phyloP scores from a whole-genome alignment of 2,888 invertebrate species.

The Cryptocephalus primarius region DNA sequence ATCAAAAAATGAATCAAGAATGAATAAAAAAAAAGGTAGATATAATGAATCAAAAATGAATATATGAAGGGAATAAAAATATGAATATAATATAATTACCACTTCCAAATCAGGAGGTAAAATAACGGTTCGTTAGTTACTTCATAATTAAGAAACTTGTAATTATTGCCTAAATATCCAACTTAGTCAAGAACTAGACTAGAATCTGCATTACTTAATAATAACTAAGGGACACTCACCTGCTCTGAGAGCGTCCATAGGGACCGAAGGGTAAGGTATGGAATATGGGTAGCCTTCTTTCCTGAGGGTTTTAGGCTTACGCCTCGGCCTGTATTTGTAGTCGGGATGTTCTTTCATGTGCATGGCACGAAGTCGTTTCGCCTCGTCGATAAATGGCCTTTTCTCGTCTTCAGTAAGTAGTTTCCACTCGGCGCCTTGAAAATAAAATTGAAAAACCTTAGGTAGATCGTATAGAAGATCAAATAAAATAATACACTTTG shows the following conservation, averaged over 20 bases:
- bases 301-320: constrained; percentile 79
- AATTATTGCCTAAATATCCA: no score
- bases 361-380: constrained; percentile 84
- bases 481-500: not conserved
- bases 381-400: constrained; percentile 95
- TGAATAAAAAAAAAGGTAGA: no score
- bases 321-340: constrained; percentile 83
- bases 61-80: no score
- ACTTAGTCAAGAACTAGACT: no score
- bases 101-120: no score
- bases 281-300: constrained; percentile 90
- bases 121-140: no score
- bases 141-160: no score
- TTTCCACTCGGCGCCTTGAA: constrained; percentile 90
- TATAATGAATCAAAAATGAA: no score
- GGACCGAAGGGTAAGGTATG: constrained; percentile 84
- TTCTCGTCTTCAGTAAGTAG: constrained; percentile 87
- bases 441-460: not conserved
- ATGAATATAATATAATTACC: no score
- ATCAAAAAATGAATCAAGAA: no score
- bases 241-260: constrained; percentile 78
- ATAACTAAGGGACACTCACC: constrained; percentile 46
- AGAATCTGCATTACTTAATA: no score
- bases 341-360: constrained; percentile 95
- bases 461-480: not conserved